Conservation (phyloP, 2,113 vertebrate species). For the Thermophis baileyi region DNA sequence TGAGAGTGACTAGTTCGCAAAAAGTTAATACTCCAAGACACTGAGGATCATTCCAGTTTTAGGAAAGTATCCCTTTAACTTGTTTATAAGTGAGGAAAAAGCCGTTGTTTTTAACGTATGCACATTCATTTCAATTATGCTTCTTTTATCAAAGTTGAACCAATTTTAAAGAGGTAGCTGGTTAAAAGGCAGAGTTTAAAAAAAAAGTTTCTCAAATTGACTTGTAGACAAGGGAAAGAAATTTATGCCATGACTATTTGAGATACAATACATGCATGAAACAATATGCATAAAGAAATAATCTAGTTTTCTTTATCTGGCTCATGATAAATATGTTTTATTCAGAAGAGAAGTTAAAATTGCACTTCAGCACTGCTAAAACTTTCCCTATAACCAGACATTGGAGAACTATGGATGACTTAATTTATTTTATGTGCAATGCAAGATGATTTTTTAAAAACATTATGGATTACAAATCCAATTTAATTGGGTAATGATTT, state of each 20-base stretch:
- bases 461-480: neutral
- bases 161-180: slow-evolving; percentile 46
- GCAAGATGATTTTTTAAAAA: neutral
- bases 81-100: slow-evolving; percentile 46
- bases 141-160: slow-evolving; percentile 48
- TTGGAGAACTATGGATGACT: slow-evolving; percentile 5
- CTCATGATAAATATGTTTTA: neutral
- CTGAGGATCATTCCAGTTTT: slow-evolving; percentile 76
- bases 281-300: slow-evolving; percentile 6
- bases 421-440: slow-evolving; percentile 30
- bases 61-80: slow-evolving; percentile 78
- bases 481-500: neutral
- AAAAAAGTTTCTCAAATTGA: slow-evolving; percentile 47
- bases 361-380: slow-evolving; percentile 30
- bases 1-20: slow-evolving; percentile 73
- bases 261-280: slow-evolving; percentile 18
- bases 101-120: slow-evolving; percentile 32
- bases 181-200: slow-evolving; percentile 29
- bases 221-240: slow-evolving; percentile 16
- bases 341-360: slow-evolving; percentile 6
- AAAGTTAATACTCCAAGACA: slow-evolving; percentile 62
- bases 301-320: slow-evolving; percentile 17
- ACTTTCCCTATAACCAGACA: neutral
- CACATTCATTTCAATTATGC: slow-evolving; percentile 45
- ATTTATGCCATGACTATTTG: slow-evolving; percentile 28